Evolutionary conservation across 2,888 invertebrate species (phyloP).

Genomic region (Linyphia triangularis): DNA sequence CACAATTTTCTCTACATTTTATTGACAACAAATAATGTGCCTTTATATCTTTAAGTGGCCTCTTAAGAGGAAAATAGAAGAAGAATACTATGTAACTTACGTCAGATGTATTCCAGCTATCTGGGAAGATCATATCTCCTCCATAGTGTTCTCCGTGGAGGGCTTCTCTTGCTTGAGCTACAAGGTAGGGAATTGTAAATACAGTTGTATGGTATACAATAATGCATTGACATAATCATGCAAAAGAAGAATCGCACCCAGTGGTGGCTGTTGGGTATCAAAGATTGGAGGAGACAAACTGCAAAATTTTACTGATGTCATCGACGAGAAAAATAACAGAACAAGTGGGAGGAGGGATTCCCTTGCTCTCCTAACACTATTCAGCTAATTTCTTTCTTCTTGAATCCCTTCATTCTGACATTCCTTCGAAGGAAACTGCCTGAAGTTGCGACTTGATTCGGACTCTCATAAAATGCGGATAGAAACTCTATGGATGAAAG

Average conservation of each 20-base stretch:
- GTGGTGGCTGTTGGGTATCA: background rate
- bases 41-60: too few relatives aligned
- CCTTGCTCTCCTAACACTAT: too few relatives aligned
- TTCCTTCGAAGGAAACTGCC: too few relatives aligned
- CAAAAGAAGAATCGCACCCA: background rate
- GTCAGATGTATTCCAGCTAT: background rate
- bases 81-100: too few relatives aligned
- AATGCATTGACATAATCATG: background rate
- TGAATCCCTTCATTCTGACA: too few relatives aligned
- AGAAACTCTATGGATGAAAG: too few relatives aligned
- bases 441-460: too few relatives aligned
- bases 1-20: too few relatives aligned
- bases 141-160: constrained; percentile 12
- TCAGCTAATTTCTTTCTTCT: too few relatives aligned
- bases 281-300: background rate
- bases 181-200: background rate
- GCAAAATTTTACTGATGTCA: background rate
- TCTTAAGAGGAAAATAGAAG: background rate
- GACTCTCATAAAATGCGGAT: too few relatives aligned
- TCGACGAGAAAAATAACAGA: background rate
- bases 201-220: background rate
- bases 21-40: too few relatives aligned
- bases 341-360: background rate
- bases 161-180: background rate
- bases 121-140: constrained; percentile 6